Base-by-base conservation (phyloP, 2,888 invertebrate genomes). In the Drosophila formosana region DNA sequence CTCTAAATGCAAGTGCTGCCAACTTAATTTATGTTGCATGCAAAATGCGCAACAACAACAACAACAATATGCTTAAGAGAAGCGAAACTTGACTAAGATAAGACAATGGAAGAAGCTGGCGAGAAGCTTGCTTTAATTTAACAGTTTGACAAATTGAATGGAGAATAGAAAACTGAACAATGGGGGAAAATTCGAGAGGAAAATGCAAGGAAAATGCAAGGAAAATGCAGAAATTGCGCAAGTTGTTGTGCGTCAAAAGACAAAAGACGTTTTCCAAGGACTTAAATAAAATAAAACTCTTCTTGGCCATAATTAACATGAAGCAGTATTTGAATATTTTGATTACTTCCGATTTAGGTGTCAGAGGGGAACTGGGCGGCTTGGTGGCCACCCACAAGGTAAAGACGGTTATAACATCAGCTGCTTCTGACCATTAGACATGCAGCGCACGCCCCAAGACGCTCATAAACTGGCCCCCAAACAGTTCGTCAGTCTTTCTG, bases 81-180 rank as follows among this genome's bases (percentile, higher is more conserved):
- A 37, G 37, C n/a, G n/a, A n/a, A 37, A 37, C 57, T 47, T 47
- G 57, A 26, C 37, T 52, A 67, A 50, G 49, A 32, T 25, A 47
- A 45, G 13, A 52, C 39, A 52, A 52, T 37, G 30, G 49, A 8
- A 39, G 37, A 57, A 8, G 56, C 49, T 25, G 76, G 32, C 28
- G 76, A 34, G 57, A 73, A 82, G 64, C 55, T 72, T 72, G 61
- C 67, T 66, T 74, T 72, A 68, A 88, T 84, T 88, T 76, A 71
- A 70, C 75, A 80, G 66, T 65, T 82, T 89, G 89, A 84, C 82
- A 84, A 89, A 89, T 89, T 89, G 84, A 87, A 87, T 87, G 62
- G 57, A 57, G 23, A 57, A 57, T 47, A 34, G 18, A 45, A 49
- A 39, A 13, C 4, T 34, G 34, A 1, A 9, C 9, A 8, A 8